These are phyloP conservation scores for Calosoma granatense DNA, from an alignment of 1,140 invertebrate species.

Conservation along the genomic window DNA sequence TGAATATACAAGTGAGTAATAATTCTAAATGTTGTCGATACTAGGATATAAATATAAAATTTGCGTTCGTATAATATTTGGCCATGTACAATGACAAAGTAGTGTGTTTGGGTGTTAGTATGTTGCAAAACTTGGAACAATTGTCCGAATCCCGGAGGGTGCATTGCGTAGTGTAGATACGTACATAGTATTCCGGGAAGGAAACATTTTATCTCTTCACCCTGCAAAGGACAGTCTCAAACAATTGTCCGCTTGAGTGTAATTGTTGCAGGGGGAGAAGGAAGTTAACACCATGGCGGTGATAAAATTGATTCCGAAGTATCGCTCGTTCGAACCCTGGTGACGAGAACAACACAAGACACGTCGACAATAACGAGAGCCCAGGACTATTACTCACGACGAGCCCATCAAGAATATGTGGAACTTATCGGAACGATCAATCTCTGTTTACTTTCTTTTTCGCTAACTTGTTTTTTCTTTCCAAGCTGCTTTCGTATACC, in stretches of 20 bases:
- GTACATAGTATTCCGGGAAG: too few species aligned
- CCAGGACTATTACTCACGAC: not conserved
- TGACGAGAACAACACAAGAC: not conserved
- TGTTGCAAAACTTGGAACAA: too few species aligned
- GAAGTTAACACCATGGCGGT: not conserved
- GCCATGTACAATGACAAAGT: too few species aligned
- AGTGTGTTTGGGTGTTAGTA: too few species aligned
- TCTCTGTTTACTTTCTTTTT: not conserved
- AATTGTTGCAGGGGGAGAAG: not conserved
- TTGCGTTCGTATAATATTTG: too few species aligned
- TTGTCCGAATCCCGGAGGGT: too few species aligned
- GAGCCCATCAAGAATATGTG: not conserved
- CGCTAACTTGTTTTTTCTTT: not conserved
- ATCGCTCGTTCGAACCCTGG: not conserved
- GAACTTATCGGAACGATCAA: not conserved
- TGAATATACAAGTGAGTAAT: too few species aligned
- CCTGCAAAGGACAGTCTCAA: not conserved
- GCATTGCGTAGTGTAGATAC: too few species aligned
- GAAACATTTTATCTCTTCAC: too few species aligned
- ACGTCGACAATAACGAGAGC: not conserved
- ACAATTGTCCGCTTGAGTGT: not conserved
- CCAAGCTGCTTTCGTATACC: not conserved
- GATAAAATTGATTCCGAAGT: slow-evolving; percentile 4
- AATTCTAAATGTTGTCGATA: too few species aligned
- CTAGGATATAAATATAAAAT: too few species aligned